Evolutionary conservation across 1,140 invertebrate species (phyloP), one percentile per base, ranked within the genome.

Genomic region (Bombyx mandarina): DNA sequence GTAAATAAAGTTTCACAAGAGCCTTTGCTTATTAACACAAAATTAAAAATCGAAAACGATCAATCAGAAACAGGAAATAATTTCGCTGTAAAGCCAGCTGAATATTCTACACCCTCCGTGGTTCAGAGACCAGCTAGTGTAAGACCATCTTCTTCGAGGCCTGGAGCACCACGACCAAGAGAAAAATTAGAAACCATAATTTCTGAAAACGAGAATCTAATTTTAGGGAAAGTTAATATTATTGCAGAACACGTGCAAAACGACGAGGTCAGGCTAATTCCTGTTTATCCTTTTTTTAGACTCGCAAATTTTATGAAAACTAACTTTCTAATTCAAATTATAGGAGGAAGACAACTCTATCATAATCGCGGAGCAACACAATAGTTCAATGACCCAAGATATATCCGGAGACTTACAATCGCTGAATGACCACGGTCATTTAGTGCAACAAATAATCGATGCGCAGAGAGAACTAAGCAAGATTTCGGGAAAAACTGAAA

Each of bases 401-500:
- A 53, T 73, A 54, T 62, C 65, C 49, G 47, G 75, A 59, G 53
- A 67, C 43, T n/a, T 64, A 45, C 52, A 73, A 55, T 52, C 66
- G 53, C 56, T 57, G 8, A 90, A 90, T 57, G 69, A 91, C 62
- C 92, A 93, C 72, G 94, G 94, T 5, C 93, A 93, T 72, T 77
- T 95, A 35, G 94, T 95, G 1, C 92, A 93, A 62, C 93, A 95
- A 81, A 95, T 95, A 73, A 83, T 95, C 49, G 92, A 95, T 72
- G 94, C 94, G 0, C 91, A 94, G 75, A 92, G 92, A 64, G 92
- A 93, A 72, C 78, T 77, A 63, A 74, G 77, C 6, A 67, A 82
- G 48, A 82, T 83, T 43, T 63, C 79, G 48, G 79, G 88, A 12
- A 90, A 83, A 79, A 82, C 86, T 43, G 86, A 89, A 75, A 89